phyloP scores from a whole-genome alignment of 2,888 invertebrate genomes.

The Dasypogon diadema region DNA sequence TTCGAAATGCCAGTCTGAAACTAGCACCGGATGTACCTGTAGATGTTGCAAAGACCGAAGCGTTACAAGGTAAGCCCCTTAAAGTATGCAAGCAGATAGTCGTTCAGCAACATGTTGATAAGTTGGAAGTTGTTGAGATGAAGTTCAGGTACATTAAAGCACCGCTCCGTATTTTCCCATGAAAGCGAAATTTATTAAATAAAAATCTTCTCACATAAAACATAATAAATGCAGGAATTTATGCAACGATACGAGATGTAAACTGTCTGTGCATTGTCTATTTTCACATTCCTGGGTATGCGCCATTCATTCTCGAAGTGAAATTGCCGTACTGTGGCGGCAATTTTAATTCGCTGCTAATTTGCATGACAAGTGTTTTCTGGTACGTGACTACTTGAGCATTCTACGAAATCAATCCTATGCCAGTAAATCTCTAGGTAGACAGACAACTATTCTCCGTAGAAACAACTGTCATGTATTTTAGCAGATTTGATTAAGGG shows the following conservation, averaged over 20 bases:
- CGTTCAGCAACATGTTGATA: too few species aligned
- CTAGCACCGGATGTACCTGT: conserved; percentile 58
- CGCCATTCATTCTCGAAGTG: conserved; percentile 22
- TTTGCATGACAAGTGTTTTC: too few species aligned
- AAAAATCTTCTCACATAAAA: conserved; percentile 20
- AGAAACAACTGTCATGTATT: too few species aligned
- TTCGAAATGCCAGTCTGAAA: conserved; percentile 66
- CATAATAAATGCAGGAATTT: conserved; percentile 25
- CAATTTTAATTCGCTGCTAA: neutral
- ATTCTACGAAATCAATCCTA: too few species aligned
- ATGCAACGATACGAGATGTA: conserved; percentile 12
- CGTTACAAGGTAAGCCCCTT: conserved; percentile 55
- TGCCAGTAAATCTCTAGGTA: too few species aligned
- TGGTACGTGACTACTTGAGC: too few species aligned
- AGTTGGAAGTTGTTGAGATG: too few species aligned
- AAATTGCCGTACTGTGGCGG: conserved; percentile 3
- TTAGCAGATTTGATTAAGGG: too few species aligned
- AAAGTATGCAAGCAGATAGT: neutral
- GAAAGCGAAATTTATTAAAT: conserved; percentile 35
- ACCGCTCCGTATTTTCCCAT: conserved; percentile 7
- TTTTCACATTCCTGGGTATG: neutral
- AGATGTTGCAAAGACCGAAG: conserved; percentile 58
- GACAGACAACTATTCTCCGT: too few species aligned
- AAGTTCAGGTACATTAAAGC: too few species aligned
- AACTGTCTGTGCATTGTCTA: conserved; percentile 20